A percentile compares a stretch with the other conserved stretches of the same genome.
These are phyloP conservation scores for Drosophila athabasca DNA, from an alignment of 1,140 invertebrate genomes.

Conservation along the genomic window DNA sequence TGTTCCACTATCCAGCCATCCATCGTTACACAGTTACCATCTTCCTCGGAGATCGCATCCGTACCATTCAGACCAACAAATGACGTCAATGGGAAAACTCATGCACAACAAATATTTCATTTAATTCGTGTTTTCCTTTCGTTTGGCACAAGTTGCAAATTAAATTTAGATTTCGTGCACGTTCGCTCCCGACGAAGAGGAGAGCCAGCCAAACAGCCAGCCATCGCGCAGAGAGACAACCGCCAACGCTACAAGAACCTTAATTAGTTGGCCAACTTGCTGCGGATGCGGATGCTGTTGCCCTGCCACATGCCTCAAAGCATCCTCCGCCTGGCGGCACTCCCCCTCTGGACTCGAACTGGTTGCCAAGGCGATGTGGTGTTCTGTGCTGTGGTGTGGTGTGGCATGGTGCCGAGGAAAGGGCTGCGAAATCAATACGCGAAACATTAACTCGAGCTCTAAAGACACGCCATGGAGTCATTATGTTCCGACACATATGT, in stretches of 20 bases:
- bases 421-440: slow-evolving; percentile 72
- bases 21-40: no score
- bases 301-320: not conserved
- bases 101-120: slow-evolving; percentile 42
- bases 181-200: slow-evolving; percentile 31
- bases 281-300: slow-evolving; percentile 40
- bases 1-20: not conserved
- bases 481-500: slow-evolving; percentile 48
- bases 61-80: slow-evolving; percentile 17
- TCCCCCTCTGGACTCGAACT: slow-evolving; percentile 9
- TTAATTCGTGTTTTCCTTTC: slow-evolving; percentile 27
- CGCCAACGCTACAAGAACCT: slow-evolving; percentile 51
- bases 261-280: slow-evolving; percentile 66
- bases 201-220: slow-evolving; percentile 22
- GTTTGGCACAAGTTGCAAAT: slow-evolving; percentile 78
- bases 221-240: slow-evolving; percentile 33
- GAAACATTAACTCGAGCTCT: slow-evolving; percentile 73
- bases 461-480: slow-evolving; percentile 79
- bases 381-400: no score
- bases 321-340: no score
- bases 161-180: slow-evolving; percentile 79
- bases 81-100: slow-evolving; percentile 60
- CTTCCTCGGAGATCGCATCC: no score
- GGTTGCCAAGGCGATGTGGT: slow-evolving; percentile 7
- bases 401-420: slow-evolving; percentile 9